A percentile compares a stretch with the other conserved stretches of the same genome.
Conservation (phyloP, 1,140 invertebrate species). For the Babylonia areolata region DNA sequence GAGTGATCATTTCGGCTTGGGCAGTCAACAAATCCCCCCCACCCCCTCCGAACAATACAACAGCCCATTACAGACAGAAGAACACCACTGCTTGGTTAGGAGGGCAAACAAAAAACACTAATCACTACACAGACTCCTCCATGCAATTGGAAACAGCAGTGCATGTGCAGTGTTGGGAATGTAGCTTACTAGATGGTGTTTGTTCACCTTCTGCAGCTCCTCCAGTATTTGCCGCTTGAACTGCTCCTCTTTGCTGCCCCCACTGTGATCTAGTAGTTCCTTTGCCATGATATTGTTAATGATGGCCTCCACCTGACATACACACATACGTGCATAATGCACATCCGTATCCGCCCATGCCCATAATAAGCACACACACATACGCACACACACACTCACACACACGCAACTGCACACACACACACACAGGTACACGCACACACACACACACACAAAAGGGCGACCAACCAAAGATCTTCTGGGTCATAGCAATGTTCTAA, state of each 20-base stretch:
- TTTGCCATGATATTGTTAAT: slow-evolving; percentile 76
- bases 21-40: too few species aligned
- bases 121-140: slow-evolving; percentile 1
- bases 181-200: not conserved
- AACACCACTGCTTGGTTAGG: not conserved
- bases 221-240: slow-evolving; percentile 87
- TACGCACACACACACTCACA: not conserved
- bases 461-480: not conserved
- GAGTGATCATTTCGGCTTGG: too few species aligned
- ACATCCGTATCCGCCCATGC: not conserved
- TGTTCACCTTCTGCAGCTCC: slow-evolving; percentile 81
- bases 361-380: not conserved
- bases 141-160: not conserved
- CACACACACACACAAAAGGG: not conserved
- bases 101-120: not conserved
- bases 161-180: not conserved
- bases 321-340: not conserved
- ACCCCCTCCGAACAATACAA: not conserved
- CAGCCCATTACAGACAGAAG: not conserved
- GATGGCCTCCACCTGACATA: slow-evolving; percentile 67
- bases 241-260: slow-evolving; percentile 80
- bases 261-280: slow-evolving; percentile 68
- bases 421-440: not conserved
- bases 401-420: not conserved
- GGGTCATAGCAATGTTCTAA: too few species aligned